Conservation (phyloP, 2,797 vertebrate species). For the Dendrocincla fuliginosa region DNA sequence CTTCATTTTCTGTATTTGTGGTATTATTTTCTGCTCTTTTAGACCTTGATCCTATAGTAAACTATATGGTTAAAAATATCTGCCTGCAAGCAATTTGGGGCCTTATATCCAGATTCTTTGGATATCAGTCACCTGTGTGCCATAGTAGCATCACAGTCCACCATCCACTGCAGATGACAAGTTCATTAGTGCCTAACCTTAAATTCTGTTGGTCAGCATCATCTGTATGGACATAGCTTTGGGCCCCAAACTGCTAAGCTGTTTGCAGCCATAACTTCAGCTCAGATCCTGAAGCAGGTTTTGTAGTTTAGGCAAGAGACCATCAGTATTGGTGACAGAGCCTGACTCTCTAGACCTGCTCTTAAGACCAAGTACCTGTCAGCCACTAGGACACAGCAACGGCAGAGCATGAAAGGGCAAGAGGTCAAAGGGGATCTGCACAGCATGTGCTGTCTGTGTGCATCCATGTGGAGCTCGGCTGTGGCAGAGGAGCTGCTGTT, state of each 20-base stretch:
- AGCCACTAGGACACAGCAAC: not conserved
- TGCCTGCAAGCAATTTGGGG: not conserved
- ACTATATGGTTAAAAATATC: not conserved
- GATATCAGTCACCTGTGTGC: not conserved
- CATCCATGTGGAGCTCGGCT: not conserved
- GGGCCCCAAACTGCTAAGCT: not conserved
- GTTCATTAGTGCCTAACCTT: not conserved
- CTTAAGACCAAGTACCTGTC: not conserved
- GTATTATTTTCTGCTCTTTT: not conserved
- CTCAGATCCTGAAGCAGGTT: not conserved
- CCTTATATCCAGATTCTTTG: not conserved
- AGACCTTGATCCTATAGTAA: not conserved
- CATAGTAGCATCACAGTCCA: not conserved
- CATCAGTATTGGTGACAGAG: not conserved
- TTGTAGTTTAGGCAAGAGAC: not conserved
- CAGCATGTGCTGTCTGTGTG: not conserved
- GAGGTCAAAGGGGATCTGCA: not conserved
- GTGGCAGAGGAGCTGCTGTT: not conserved
- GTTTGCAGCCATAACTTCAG: not conserved
- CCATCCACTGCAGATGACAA: not conserved
- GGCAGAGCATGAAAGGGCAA: not conserved
- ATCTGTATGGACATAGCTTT: not conserved
- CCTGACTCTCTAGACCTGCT: not conserved
- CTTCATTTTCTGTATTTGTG: not conserved
- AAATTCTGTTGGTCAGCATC: not conserved